phyloP scores from a whole-genome alignment of 2,888 invertebrate species.

The Gisinianus flammeolus region DNA sequence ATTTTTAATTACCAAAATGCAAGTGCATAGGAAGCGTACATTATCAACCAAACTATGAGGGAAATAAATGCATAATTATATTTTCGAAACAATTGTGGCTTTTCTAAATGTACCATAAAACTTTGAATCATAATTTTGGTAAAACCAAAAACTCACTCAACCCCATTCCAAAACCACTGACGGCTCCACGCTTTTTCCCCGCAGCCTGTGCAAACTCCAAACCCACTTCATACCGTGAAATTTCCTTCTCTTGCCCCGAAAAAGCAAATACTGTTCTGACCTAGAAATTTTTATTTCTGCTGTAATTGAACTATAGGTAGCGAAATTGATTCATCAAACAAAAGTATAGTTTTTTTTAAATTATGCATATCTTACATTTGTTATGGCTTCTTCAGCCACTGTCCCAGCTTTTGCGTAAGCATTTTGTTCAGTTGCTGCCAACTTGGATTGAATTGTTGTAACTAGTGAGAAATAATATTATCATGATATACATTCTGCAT shows the following conservation, averaged over 20 bases:
- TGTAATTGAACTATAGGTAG: no score
- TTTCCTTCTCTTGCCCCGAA: constrained; percentile 75
- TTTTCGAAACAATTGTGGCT: neutral
- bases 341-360: no score
- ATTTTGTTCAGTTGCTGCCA: constrained; percentile 59
- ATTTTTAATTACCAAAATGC: constrained; percentile 73
- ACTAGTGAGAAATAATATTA: neutral
- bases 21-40: constrained; percentile 77
- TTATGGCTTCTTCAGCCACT: constrained; percentile 78
- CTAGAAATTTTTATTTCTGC: no score
- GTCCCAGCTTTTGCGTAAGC: constrained; percentile 76
- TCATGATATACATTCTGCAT: no score
- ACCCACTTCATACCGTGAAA: constrained; percentile 67
- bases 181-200: constrained; percentile 73
- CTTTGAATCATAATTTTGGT: neutral
- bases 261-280: constrained; percentile 81
- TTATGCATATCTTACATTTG: no score
- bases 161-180: constrained; percentile 74
- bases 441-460: constrained; percentile 63
- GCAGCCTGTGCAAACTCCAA: constrained; percentile 70
- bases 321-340: no score
- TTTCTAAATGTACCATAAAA: neutral
- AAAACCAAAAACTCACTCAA: constrained; percentile 61
- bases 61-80: neutral
- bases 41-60: constrained; percentile 70